Evolutionary conservation across 1,140 invertebrate species (phyloP).

Genomic region (Drosophila kohkoa): DNA sequence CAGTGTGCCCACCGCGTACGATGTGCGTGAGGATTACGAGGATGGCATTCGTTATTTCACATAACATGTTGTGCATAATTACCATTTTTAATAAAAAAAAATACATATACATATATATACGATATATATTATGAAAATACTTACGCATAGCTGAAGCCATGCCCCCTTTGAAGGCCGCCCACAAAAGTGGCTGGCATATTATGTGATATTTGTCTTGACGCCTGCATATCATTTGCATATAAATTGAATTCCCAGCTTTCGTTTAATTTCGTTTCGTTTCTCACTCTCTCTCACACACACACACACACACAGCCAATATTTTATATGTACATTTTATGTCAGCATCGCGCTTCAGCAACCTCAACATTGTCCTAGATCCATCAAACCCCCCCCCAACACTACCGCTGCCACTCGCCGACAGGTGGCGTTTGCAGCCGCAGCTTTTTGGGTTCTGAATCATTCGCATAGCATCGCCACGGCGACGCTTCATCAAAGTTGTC

Average conservation of each 20-base stretch:
- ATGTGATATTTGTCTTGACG: slow-evolving; percentile 60
- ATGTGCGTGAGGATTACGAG: slow-evolving; percentile 54
- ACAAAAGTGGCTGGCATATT: neutral
- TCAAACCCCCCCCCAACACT: slow-evolving; percentile 16
- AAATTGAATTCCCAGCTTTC: slow-evolving; percentile 73
- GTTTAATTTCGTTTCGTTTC: slow-evolving; percentile 46
- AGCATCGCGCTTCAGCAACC: neutral
- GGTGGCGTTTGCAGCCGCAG: neutral
- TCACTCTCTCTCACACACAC: neutral
- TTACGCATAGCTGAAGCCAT: slow-evolving; percentile 44
- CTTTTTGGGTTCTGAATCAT: slow-evolving; percentile 9
- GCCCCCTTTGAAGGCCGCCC: too few species aligned
- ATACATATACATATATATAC: too few species aligned
- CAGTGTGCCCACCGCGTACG: slow-evolving; percentile 43
- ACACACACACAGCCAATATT: slow-evolving; percentile 66
- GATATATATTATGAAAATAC: slow-evolving; percentile 69
- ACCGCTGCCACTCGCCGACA: neutral
- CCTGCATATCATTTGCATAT: slow-evolving; percentile 80
- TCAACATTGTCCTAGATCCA: slow-evolving; percentile 24
- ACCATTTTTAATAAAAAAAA: slow-evolving; percentile 67
- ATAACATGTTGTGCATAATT: slow-evolving; percentile 63
- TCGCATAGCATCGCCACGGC: slow-evolving; percentile 39
- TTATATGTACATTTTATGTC: slow-evolving; percentile 72
- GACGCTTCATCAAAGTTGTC: slow-evolving; percentile 72
- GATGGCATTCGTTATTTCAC: slow-evolving; percentile 66